These are phyloP conservation scores for Meloe dianella DNA, from an alignment of 2,888 invertebrate species.

Conservation along the genomic window DNA sequence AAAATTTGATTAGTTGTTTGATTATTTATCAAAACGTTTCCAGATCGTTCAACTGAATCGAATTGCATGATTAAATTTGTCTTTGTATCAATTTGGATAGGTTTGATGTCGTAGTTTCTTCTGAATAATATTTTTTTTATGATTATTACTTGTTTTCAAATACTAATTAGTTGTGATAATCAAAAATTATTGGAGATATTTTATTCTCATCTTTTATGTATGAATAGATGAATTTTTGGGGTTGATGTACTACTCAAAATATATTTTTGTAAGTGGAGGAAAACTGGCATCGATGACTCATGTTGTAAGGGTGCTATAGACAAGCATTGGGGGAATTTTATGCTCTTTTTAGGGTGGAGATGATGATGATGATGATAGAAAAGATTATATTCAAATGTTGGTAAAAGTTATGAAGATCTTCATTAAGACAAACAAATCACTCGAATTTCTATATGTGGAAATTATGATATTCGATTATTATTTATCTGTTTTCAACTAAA, in stretches of 20 bases:
- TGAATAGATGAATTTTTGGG: no score
- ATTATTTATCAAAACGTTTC: not conserved
- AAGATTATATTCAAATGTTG: not conserved
- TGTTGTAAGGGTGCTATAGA: constrained; percentile 17
- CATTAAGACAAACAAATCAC: not conserved
- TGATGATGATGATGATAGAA: constrained; percentile 19
- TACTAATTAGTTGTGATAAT: no score
- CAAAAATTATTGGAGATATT: no score
- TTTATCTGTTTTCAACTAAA: no score
- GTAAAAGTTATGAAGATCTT: not conserved
- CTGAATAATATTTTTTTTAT: no score
- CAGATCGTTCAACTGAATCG: not conserved
- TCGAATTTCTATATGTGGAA: not conserved
- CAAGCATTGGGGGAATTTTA: constrained; percentile 31
- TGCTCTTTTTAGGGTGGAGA: constrained; percentile 31
- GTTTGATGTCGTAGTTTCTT: not conserved
- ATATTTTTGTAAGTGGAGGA: constrained; percentile 22
- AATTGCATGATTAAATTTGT: not conserved
- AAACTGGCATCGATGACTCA: constrained; percentile 43
- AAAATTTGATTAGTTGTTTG: not conserved
- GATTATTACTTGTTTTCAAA: no score
- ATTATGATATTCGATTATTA: no score
- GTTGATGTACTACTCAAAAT: constrained; percentile 22
- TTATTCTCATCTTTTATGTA: no score
- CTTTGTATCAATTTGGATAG: not conserved